Evolutionary conservation across 2,888 invertebrate species (phyloP).

Genomic region (Papilio gigon): DNA sequence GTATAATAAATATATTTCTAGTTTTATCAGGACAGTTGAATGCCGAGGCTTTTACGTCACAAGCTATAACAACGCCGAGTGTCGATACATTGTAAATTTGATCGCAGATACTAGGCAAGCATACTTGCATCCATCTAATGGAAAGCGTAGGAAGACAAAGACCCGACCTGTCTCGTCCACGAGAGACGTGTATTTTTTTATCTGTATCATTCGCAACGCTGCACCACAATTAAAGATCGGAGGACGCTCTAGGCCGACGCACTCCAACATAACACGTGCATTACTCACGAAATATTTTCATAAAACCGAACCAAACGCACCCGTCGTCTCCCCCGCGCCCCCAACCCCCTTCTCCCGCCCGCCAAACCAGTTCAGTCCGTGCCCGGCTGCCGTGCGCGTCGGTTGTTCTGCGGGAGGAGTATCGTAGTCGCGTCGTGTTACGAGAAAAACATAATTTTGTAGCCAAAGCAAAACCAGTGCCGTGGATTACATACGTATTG

Average conservation of each 20-base stretch:
- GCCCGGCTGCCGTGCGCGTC: constrained; percentile 79
- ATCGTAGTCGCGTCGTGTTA: constrained; percentile 68
- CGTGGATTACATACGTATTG: constrained; percentile 73
- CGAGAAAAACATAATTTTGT: constrained; percentile 74
- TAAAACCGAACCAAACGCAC: constrained; percentile 80
- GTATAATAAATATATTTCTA: not conserved
- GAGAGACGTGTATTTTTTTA: constrained; percentile 58
- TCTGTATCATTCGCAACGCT: constrained; percentile 63
- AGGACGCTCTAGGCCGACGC: constrained; percentile 80
- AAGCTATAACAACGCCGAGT: constrained; percentile 44
- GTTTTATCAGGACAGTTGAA: constrained; percentile 7
- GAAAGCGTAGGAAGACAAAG: constrained; percentile 66
- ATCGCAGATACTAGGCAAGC: constrained; percentile 60
- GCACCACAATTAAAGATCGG: constrained; percentile 76
- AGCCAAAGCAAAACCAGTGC: constrained; percentile 75
- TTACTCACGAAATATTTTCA: constrained; percentile 83
- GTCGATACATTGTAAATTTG: constrained; percentile 66
- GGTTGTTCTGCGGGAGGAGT: constrained; percentile 57
- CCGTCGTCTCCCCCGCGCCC: constrained; percentile 64
- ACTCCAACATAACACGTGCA: constrained; percentile 81
- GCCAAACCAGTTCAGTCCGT: constrained; percentile 80
- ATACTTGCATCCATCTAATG: constrained; percentile 57
- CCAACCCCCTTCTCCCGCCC: constrained; percentile 55
- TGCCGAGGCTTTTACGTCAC: not conserved
- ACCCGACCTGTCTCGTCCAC: constrained; percentile 51